Conservation (phyloP, 2,113 vertebrate species). For the Strigops habroptila region DNA sequence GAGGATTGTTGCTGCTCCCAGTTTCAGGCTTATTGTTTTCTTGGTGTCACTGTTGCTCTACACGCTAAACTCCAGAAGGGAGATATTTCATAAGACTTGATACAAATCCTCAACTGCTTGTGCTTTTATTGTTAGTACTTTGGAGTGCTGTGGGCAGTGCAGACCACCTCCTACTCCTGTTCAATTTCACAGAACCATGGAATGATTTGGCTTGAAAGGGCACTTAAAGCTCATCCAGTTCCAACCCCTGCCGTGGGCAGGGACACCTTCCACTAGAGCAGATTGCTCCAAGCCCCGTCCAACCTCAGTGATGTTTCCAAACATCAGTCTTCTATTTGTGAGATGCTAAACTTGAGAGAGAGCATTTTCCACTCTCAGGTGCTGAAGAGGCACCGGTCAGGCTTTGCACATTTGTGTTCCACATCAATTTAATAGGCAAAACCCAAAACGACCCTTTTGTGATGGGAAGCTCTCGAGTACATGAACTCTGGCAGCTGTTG, state of each 20-base stretch:
- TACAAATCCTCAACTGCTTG: not conserved
- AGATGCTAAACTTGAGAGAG: not conserved
- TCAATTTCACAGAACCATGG: not conserved
- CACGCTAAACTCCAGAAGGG: not conserved
- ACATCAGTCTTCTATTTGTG: not conserved
- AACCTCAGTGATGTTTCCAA: not conserved
- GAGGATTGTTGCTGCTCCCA: not conserved
- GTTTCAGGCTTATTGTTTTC: not conserved
- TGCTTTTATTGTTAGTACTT: not conserved
- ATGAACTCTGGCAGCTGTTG: not conserved
- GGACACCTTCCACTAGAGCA: not conserved
- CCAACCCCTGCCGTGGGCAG: not conserved
- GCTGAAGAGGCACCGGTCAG: not conserved
- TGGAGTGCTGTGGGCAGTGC: not conserved
- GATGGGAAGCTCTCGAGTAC: not conserved
- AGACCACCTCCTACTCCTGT: not conserved
- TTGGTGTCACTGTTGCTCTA: not conserved
- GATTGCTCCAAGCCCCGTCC: not conserved
- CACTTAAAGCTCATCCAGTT: not conserved
- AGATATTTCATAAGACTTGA: not conserved
- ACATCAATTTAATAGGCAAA: not conserved
- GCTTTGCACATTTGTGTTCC: not conserved
- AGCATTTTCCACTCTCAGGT: fast-evolving
- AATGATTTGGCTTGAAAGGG: not conserved
- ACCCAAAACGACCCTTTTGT: not conserved